Evolutionary conservation across 2,797 vertebrate genomes (phyloP).

Genomic region (Cynodonichthys magdalenae): DNA sequence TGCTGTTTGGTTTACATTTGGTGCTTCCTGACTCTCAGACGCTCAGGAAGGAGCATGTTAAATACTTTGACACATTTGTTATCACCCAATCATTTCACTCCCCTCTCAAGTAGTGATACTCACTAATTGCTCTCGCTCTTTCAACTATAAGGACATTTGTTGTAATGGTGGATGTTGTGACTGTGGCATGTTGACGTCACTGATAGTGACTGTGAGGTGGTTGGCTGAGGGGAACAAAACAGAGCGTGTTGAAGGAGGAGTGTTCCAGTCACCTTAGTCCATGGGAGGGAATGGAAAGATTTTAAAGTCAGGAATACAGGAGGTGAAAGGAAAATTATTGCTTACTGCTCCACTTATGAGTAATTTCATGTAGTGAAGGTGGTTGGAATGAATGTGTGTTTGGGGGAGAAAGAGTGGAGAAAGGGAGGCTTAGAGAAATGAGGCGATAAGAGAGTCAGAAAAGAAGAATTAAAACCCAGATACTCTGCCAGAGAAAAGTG

Average conservation of each 20-base stretch:
- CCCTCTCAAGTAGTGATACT: constrained; percentile 39
- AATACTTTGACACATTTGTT: constrained; percentile 72
- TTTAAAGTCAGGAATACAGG: constrained; percentile 10
- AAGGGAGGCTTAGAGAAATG: constrained; percentile 58
- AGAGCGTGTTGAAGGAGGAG: constrained; percentile 36
- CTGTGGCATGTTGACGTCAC: constrained; percentile 53
- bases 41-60: constrained; percentile 60
- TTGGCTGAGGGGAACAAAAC: constrained; percentile 52
- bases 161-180: constrained; percentile 35
- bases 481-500: constrained; percentile 59
- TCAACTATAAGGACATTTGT: constrained; percentile 21
- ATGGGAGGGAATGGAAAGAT: constrained; percentile 2
- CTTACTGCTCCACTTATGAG: neutral
- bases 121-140: neutral
- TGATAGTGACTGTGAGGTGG: constrained; percentile 42
- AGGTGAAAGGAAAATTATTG: neutral
- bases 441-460: constrained; percentile 34
- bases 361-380: constrained; percentile 20
- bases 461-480: constrained; percentile 56
- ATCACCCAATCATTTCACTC: constrained; percentile 65
- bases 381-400: constrained; percentile 32
- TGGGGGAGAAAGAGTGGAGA: constrained; percentile 31
- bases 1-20: constrained; percentile 50
- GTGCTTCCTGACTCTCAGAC: constrained; percentile 52
- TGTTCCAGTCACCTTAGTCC: constrained; percentile 35